A percentile compares a stretch with the other conserved stretches of the same genome.
phyloP scores from a whole-genome alignment of 1,140 invertebrate species.

The Bombus huntii region DNA sequence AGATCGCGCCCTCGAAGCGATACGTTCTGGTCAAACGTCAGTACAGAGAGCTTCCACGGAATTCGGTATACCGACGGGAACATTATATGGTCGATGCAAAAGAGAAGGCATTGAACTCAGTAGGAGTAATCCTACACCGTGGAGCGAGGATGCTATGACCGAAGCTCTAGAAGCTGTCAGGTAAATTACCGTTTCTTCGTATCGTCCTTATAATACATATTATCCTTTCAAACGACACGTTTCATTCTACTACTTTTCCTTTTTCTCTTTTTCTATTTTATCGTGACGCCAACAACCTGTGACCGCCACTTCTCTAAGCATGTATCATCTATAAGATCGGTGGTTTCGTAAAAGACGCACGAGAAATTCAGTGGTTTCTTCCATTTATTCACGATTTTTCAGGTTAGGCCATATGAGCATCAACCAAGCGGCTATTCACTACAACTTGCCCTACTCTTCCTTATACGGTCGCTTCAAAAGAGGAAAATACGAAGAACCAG shows the following conservation, averaged over 20 bases:
- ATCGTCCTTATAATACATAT: too few species aligned
- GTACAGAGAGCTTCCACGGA: conserved; percentile 93
- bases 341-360: too few species aligned
- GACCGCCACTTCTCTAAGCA: too few species aligned
- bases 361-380: neutral
- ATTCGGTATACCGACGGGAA: conserved; percentile 93
- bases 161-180: conserved; percentile 94
- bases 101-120: conserved; percentile 94
- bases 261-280: neutral
- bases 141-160: conserved; percentile 95
- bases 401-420: conserved; percentile 95
- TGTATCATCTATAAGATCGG: too few species aligned
- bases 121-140: conserved; percentile 92
- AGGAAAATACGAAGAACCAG: conserved; percentile 84
- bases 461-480: conserved; percentile 94
- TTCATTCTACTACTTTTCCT: neutral
- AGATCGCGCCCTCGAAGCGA: conserved; percentile 91
- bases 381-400: conserved; percentile 60
- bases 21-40: conserved; percentile 91
- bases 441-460: conserved; percentile 94
- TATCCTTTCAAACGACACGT: neutral
- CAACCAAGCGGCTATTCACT: conserved; percentile 96
- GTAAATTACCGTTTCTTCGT: conserved; percentile 77
- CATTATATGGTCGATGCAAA: conserved; percentile 93
- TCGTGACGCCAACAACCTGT: too few species aligned